Conservation (phyloP, 2,888 invertebrate genomes). For the Microctonus aethiopoides region DNA sequence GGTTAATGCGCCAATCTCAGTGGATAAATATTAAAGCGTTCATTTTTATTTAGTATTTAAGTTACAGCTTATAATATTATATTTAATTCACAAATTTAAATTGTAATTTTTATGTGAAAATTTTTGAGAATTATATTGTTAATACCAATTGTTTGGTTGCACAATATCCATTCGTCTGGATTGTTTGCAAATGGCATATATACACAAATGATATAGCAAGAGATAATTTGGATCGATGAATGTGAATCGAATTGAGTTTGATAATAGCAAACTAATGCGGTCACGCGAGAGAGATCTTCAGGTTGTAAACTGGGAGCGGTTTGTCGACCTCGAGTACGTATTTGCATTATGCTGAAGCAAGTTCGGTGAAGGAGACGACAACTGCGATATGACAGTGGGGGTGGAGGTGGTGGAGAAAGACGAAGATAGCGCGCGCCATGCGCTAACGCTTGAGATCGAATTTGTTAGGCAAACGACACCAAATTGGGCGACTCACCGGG, state of each 20-base stretch:
- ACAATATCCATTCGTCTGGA: too few relatives aligned
- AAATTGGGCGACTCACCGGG: slow-evolving; percentile 40
- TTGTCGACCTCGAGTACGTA: slow-evolving; percentile 3
- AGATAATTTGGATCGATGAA: not conserved
- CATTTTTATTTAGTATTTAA: slow-evolving; percentile 25
- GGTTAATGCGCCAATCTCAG: slow-evolving; percentile 41
- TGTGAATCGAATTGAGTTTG: not conserved
- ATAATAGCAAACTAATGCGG: slow-evolving; percentile 3
- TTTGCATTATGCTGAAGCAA: not conserved
- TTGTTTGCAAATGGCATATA: not conserved
- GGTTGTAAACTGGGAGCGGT: slow-evolving; percentile 7
- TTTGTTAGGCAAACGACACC: slow-evolving; percentile 55
- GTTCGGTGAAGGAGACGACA: not conserved
- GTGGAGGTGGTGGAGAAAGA: not conserved
- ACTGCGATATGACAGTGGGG: not conserved
- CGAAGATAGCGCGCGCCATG: not conserved
- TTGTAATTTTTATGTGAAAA: too few relatives aligned
- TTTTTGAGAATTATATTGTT: too few relatives aligned
- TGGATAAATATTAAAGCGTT: slow-evolving; percentile 49
- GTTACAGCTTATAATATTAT: not conserved
- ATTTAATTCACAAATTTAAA: too few relatives aligned
- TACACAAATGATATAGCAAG: not conserved
- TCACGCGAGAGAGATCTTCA: slow-evolving; percentile 5
- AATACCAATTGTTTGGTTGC: too few relatives aligned
- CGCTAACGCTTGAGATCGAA: slow-evolving; percentile 13